Evolutionary conservation across 1,140 invertebrate genomes (phyloP).

Genomic region (Nymphalis io): DNA sequence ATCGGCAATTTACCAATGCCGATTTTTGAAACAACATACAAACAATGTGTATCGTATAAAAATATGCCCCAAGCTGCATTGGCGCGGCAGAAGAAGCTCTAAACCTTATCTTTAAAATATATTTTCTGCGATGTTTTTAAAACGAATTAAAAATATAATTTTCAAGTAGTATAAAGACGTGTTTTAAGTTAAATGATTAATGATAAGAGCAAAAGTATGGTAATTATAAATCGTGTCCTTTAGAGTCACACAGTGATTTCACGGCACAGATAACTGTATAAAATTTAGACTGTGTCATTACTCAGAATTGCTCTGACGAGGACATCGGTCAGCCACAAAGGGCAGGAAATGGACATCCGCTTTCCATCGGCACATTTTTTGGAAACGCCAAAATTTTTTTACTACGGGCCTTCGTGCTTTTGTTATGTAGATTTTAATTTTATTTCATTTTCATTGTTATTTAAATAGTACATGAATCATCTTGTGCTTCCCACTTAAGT

Average conservation of each 20-base stretch:
- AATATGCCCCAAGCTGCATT: too few species aligned
- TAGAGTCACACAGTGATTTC: conserved; percentile 55
- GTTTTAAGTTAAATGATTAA: too few species aligned
- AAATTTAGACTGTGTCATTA: conserved; percentile 65
- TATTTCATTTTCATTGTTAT: conserved; percentile 34
- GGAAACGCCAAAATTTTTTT: conserved; percentile 77
- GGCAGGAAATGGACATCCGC: conserved; percentile 66
- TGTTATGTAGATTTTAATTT: conserved; percentile 67
- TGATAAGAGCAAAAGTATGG: too few species aligned
- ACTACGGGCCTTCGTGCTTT: conserved; percentile 59
- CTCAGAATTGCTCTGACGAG: conserved; percentile 59
- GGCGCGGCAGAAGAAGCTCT: too few species aligned
- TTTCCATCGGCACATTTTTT: conserved; percentile 71
- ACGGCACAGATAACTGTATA: conserved; percentile 66
- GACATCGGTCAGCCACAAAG: conserved; percentile 72
- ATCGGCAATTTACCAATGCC: too few species aligned
- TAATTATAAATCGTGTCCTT: conserved; percentile 9
- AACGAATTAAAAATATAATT: too few species aligned
- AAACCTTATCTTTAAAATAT: too few species aligned
- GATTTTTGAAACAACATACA: too few species aligned
- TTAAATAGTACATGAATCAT: conserved; percentile 24
- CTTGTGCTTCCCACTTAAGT: conserved; percentile 10
- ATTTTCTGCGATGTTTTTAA: too few species aligned
- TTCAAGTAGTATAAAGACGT: too few species aligned
- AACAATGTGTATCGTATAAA: too few species aligned